These are phyloP conservation scores for Paramormyrops kingsleyae DNA, from an alignment of 2,113 vertebrate genomes.

Conservation along the genomic window DNA sequence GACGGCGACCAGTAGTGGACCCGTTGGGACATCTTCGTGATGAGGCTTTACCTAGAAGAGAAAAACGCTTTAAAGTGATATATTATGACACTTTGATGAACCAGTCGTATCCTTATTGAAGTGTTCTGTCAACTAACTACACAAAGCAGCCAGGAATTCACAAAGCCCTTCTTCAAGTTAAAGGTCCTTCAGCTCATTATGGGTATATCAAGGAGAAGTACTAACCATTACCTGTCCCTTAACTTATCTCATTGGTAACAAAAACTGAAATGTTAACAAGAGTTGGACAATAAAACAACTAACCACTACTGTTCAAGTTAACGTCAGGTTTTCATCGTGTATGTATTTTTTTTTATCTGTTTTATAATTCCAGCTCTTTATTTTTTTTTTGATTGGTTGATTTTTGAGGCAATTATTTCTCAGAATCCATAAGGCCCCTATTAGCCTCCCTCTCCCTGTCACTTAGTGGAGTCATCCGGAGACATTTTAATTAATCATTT, in stretches of 20 bases:
- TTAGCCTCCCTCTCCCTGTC: neutral
- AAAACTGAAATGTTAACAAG: neutral
- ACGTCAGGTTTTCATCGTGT: neutral
- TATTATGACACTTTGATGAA: neutral
- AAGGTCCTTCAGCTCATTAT: neutral
- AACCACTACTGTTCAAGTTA: neutral
- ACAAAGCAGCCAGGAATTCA: neutral
- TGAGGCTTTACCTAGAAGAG: neutral
- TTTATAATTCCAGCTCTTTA: neutral
- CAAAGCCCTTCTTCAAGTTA: neutral
- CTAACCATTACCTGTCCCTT: neutral
- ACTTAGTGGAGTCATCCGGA: neutral
- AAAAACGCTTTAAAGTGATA: neutral
- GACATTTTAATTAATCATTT: neutral
- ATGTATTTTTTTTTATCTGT: neutral
- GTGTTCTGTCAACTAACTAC: neutral
- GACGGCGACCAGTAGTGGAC: neutral
- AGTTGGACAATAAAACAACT: neutral
- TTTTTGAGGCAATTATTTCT: neutral
- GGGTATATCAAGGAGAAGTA: neutral
- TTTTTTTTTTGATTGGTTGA: neutral
- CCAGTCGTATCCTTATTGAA: neutral
- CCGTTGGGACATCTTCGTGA: neutral
- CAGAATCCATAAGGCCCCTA: neutral
- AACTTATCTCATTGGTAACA: neutral